These are phyloP conservation scores for Chrysocyon brachyurus DNA, from an alignment of 2,797 vertebrate species.

Conservation along the genomic window DNA sequence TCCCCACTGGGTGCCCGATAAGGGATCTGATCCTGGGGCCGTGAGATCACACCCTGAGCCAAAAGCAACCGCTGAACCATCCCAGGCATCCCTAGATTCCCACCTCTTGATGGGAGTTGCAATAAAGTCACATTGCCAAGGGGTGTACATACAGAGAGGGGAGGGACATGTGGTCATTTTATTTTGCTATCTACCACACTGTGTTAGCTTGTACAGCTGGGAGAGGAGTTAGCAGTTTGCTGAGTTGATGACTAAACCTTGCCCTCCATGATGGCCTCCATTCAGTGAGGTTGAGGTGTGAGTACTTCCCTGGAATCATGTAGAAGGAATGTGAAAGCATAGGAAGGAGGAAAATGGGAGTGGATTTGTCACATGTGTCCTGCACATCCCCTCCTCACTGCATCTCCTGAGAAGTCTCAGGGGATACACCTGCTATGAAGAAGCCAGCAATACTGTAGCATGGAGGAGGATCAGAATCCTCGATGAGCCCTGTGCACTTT, in stretches of 20 bases:
- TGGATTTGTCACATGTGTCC: background rate
- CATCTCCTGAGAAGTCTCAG: background rate
- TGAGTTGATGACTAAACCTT: background rate
- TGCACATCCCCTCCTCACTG: background rate
- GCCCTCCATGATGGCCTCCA: background rate
- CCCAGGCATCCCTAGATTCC: no score
- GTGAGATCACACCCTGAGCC: no score
- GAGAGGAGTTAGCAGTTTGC: background rate
- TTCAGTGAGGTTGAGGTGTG: background rate
- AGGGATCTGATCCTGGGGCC: no score
- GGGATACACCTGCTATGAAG: background rate
- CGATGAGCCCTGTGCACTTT: rapidly evolving
- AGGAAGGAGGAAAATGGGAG: background rate
- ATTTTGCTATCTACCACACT: no score
- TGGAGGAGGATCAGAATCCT: background rate
- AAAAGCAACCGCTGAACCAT: no score
- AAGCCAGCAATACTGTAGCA: background rate
- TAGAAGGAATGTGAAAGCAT: background rate
- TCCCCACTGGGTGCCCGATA: no score
- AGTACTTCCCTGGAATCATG: background rate
- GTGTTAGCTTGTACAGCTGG: background rate
- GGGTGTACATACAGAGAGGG: no score
- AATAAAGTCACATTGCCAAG: background rate
- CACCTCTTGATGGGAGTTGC: background rate
- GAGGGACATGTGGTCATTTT: background rate